Evolutionary conservation across 1,140 invertebrate species (phyloP).

Genomic region (Drosophila serrata): DNA sequence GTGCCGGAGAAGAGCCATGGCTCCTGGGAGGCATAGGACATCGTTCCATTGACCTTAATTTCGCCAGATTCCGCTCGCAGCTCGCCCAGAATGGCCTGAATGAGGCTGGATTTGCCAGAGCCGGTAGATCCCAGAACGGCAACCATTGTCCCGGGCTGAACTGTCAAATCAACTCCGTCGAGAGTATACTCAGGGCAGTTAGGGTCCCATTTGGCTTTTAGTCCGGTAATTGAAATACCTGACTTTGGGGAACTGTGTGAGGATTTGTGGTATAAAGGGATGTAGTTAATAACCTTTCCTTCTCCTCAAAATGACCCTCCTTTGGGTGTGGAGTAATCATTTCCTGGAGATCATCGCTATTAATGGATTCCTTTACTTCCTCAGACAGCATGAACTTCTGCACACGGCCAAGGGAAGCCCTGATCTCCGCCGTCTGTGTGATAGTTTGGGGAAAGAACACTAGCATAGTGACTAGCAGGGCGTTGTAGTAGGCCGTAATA

Average conservation of each 20-base stretch:
- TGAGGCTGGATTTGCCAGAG: conserved; percentile 92
- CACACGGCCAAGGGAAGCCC: conserved; percentile 89
- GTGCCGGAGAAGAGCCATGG: conserved; percentile 94
- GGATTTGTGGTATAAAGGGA: conserved; percentile 45
- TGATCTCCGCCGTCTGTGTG: conserved; percentile 88
- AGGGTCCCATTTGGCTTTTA: conserved; percentile 76
- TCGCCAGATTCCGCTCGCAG: conserved; percentile 89
- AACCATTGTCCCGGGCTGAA: conserved; percentile 88
- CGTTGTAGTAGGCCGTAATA: conserved; percentile 90
- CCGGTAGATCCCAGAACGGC: conserved; percentile 91
- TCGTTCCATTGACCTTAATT: conserved; percentile 90
- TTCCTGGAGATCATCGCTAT: background rate
- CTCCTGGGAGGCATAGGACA: conserved; percentile 96
- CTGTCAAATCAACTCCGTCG: conserved; percentile 88
- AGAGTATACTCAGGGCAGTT: conserved; percentile 86
- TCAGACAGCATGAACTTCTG: conserved; percentile 89
- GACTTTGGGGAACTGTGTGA: conserved; percentile 45
- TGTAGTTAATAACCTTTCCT: conserved; percentile 40
- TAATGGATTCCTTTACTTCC: conserved; percentile 82
- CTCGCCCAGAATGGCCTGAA: conserved; percentile 93
- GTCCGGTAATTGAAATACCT: conserved; percentile 53
- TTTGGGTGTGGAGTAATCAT: background rate
- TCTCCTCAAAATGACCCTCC: conserved; percentile 22
- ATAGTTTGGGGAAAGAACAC: conserved; percentile 89
- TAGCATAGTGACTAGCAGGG: conserved; percentile 90